Evolutionary conservation across 2,797 vertebrate species (phyloP).

Genomic region (Scarus forsteni): DNA sequence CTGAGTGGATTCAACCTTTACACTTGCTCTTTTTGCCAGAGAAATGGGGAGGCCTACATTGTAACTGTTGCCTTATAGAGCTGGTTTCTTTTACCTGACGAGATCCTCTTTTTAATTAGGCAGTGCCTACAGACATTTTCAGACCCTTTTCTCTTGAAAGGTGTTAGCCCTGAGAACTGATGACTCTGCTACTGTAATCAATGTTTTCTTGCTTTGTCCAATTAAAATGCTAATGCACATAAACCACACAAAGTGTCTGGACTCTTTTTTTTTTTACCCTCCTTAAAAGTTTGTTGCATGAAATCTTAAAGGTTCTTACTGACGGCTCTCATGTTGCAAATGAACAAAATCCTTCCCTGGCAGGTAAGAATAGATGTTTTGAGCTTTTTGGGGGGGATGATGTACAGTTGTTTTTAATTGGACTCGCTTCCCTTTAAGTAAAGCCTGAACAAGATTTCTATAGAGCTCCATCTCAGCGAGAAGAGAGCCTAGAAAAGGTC

Average conservation of each 20-base stretch:
- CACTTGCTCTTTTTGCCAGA: constrained; percentile 78
- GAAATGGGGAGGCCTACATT: constrained; percentile 76
- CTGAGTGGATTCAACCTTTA: constrained; percentile 77
- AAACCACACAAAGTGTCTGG: constrained; percentile 45
- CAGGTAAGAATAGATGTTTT: too few species aligned
- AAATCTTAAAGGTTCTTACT: not conserved
- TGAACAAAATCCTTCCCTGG: too few species aligned
- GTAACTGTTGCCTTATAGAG: constrained; percentile 85
- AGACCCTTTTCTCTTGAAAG: constrained; percentile 79
- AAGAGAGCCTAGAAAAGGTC: too few species aligned
- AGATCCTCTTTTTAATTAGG: constrained; percentile 81
- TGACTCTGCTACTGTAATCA: constrained; percentile 86
- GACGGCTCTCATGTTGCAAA: not conserved
- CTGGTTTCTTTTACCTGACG: constrained; percentile 83
- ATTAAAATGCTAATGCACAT: constrained; percentile 86
- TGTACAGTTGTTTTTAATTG: too few species aligned
- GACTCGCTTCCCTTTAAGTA: too few species aligned
- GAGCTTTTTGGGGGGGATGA: too few species aligned
- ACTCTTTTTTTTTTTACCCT: constrained; percentile 8
- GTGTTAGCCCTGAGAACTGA: constrained; percentile 80
- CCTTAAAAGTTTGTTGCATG: not conserved
- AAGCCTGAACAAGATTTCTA: too few species aligned
- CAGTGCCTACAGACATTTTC: constrained; percentile 84
- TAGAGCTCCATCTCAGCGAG: too few species aligned
- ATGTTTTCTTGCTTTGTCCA: constrained; percentile 86